A percentile compares a stretch with the other conserved stretches of the same genome.
phyloP scores from a whole-genome alignment of 2,113 vertebrate species.

The Eurystomus gularis region DNA sequence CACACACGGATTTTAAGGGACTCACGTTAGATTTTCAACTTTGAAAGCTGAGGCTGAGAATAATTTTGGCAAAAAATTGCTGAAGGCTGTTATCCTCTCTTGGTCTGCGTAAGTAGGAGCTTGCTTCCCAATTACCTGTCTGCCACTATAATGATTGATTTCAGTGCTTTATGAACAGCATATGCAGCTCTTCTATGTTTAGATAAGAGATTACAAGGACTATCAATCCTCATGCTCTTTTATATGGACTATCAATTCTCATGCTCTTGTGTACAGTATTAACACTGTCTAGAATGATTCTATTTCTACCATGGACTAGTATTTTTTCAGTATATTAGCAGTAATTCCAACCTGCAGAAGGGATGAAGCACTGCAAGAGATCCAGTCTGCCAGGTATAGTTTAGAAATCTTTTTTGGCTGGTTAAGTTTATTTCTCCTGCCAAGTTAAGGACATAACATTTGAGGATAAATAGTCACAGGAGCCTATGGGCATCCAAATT shows the following conservation, averaged over 20 bases:
- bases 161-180: conserved; percentile 45
- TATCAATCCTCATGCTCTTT: conserved; percentile 40
- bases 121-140: conserved; percentile 25
- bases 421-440: background rate
- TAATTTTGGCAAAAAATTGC: background rate
- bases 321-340: background rate
- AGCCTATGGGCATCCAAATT: background rate
- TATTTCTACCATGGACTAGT: background rate
- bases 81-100: background rate
- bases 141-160: conserved; percentile 53
- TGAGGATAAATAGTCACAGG: background rate
- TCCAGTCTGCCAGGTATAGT: background rate
- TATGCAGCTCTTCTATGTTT: conserved; percentile 34
- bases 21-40: background rate
- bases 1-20: background rate
- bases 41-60: background rate
- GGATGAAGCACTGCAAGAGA: background rate
- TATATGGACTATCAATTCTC: conserved; percentile 31
- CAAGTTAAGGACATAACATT: background rate
- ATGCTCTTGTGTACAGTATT: background rate
- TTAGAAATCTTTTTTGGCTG: background rate
- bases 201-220: conserved; percentile 56
- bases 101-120: background rate
- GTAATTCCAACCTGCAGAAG: background rate
- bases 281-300: conserved; percentile 5